Conservation (phyloP, 2,888 invertebrate species). For the Phengaris alcon region DNA sequence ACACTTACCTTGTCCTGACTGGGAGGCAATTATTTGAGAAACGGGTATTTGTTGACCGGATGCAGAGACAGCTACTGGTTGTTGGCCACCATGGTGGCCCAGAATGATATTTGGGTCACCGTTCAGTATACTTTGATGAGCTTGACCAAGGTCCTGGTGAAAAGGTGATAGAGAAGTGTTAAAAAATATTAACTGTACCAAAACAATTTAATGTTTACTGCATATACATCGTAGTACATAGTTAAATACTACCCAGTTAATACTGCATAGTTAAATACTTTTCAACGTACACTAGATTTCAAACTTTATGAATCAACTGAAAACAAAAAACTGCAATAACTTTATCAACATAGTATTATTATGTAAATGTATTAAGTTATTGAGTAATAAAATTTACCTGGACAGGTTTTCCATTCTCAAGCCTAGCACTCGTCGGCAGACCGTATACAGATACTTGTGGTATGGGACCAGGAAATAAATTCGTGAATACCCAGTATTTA, state of each 20-base stretch:
- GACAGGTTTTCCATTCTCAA: constrained; percentile 81
- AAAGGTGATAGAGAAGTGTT: background rate
- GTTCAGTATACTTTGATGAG: constrained; percentile 70
- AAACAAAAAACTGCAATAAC: background rate
- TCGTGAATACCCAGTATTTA: constrained; percentile 91
- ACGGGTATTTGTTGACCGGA: constrained; percentile 70
- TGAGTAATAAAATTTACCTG: constrained; percentile 65
- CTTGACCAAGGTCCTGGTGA: constrained; percentile 69
- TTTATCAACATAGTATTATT: background rate
- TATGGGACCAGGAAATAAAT: constrained; percentile 87
- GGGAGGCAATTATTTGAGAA: constrained; percentile 70
- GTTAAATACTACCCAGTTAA: no score
- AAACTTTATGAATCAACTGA: no score
- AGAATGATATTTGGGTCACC: constrained; percentile 77
- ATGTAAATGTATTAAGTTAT: background rate
- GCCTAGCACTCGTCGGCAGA: constrained; percentile 80
- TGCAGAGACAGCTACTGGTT: constrained; percentile 67
- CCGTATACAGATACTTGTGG: constrained; percentile 87
- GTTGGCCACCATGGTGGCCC: constrained; percentile 76
- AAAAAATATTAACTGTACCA: background rate
- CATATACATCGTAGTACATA: no score
- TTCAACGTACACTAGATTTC: no score
- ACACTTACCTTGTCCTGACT: constrained; percentile 56
- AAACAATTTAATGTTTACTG: no score
- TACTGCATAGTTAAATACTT: no score